Base-by-base conservation (phyloP, 2,888 invertebrate genomes). In the Apotomis betuletana region DNA sequence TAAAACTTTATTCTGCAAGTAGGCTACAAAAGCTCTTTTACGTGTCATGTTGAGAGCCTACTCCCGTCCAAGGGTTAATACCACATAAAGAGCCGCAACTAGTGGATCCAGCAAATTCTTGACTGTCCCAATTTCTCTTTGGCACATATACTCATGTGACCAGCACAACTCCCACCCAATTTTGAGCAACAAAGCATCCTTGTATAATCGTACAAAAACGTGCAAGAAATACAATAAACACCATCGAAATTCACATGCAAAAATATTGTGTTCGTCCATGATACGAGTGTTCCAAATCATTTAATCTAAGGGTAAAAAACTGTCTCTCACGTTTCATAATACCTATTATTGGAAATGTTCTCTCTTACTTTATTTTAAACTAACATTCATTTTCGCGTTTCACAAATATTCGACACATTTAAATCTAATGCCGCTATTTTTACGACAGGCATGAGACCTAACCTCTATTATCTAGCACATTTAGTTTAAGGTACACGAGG, bases 61-160 rank as follows among this genome's bases (percentile, higher is more conserved):
- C 27, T 27, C 27, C 2, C 27, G 27, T 27, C 27, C 27, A 27
- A 27, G 27, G 27, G 27, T 27, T 27, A 27, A 27, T 27, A 27
- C 2, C 27, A 27, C 27, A 27, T 27, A 27, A 27, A 27, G 0
- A 27, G 27, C 27, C 27, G 27, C 9, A 49, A 10, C 9, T 49
- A 49, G 49, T 49, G 3, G 9, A 3, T 12, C 36, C 12, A 64
- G 44, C 65, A 38, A 55, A 44, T 57, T n/a, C 46, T 46, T 65
- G 65, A 8, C 41, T 6, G 55, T 46, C 65, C n/a, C 12, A 44
- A 65, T 49, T 10, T 10, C 9, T 36, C 81, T 83, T 90, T 90
- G 88, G 88, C 87, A 88, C 87, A 83, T 83, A 70, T 65, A 67
- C 68, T 69, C 69, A 76, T 74, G 88, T 89, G 88, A 87, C 87